Base-by-base conservation (phyloP, 2,797 vertebrate genomes). In the Acipenser oxyrinchus region DNA sequence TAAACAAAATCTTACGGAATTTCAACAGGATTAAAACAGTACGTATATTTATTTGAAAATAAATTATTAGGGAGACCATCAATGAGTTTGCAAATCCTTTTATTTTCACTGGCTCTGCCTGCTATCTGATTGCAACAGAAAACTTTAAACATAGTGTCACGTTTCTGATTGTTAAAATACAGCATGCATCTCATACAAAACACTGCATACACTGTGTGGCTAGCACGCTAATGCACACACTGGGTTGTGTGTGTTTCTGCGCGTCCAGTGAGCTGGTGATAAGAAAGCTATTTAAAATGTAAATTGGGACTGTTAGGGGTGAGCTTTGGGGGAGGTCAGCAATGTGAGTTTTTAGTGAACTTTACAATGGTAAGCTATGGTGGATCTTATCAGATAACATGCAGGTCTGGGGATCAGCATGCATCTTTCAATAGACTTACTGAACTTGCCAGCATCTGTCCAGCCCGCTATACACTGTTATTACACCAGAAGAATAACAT, bases 231-330 rank as follows among this genome's bases (percentile, higher is more conserved):
- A 53, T 12, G 4, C 52, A 53, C 52, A 8, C 52, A 12, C 12
- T 53, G 52, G 52, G 52, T 9, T 9, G 52, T 4, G 4, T 8
- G 3, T 53, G 52, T 37, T 37, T 58, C 12, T n/a, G 12, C 55
- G 6, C 55, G 11, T 78, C 75, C 79, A 82, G 83, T 76, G 81
- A 80, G 70, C 82, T 83, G 80, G 69, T 80, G 85, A 88, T 88
- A 87, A 88, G 85, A 79, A 79, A 49, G 70, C 76, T 84, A 85
- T 87, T 88, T 89, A 84, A 83, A 79, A 90, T 90, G 86, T 84
- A 88, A 89, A 90, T 89, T 75, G 62, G 60, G 75, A 60, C 68
- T 13, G 2, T 55, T 63, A 69, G 76, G 77, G 77, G 10, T n/a
- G 55, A 11, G 55, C 55, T 37, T 37, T 37, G 37, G 37, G 37